Base-by-base conservation (phyloP, 2,888 invertebrate species). In the Platycnemis pennipes region DNA sequence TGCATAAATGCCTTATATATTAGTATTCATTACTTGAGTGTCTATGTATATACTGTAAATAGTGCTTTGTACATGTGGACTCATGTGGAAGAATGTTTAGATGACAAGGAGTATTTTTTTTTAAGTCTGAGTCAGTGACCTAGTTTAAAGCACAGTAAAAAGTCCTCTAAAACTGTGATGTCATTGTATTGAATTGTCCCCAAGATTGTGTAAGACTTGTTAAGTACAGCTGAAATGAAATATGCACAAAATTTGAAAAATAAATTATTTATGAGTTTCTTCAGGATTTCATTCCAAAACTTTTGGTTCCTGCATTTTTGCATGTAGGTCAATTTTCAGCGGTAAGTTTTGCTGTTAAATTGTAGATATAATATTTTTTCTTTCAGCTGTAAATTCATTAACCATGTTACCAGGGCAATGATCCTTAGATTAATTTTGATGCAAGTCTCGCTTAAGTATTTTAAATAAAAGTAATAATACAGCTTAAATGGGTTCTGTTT, bases 11-110 rank as follows among this genome's bases (percentile, higher is more conserved):
- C 95, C 94, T 95, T 95, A 94, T 94, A 94, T 94, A 88, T 94
- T 94, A 95, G 94, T 87, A 94, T 95, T 77, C 94, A 91, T 94
- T 94, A 94, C 77, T 44, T 94, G 94, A 94, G 86, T 96, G 96
- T 96, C 96, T 96, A 96, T 97, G 96, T 97, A 97, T 95, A 97
- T 97, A 97, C 96, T 97, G 97, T 97, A 97, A 95, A 96, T 97
- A 97, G 96, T 96, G 97, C 97, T 97, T 97, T 97, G 97, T 97
- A 97, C 96, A 97, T 97, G 97, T 97, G 97, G 94, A 91, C 94
- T 91, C 91, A 91, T 91, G 63, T 91, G 91, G 91, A 91, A 91
- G 91, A 91, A 91, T 91, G 91, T 91, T 91, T 91, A 91, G 91
- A 91, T 91, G 91, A 91, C 91, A 91, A 91, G 91, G 63, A 91